Conservation (phyloP, 2,797 vertebrate genomes). For the Mus minutoides region DNA sequence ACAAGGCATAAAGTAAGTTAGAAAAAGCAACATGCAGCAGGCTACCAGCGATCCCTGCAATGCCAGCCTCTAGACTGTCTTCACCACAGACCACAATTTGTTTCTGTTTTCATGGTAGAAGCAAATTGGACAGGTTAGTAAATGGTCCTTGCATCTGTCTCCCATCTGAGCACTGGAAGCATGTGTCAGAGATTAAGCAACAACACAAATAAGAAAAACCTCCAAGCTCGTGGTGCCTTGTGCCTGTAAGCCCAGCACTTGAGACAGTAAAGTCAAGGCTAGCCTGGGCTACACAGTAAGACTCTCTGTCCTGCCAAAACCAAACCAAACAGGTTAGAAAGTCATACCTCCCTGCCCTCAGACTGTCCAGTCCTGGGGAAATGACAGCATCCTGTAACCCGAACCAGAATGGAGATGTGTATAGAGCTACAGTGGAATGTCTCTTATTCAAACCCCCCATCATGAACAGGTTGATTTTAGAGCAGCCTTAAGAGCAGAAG, state of each 20-base stretch:
- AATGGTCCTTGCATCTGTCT: neutral
- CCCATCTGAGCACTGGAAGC: neutral
- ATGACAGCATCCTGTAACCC: neutral
- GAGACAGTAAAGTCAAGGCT: neutral
- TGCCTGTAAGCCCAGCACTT: neutral
- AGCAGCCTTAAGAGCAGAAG: too few species aligned
- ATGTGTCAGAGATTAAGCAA: neutral
- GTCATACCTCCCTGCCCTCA: neutral
- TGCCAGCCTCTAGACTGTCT: neutral
- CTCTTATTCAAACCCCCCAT: neutral
- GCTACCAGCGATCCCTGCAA: neutral
- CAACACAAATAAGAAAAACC: neutral
- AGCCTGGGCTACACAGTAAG: neutral
- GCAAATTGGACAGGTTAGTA: neutral
- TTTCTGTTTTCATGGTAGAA: neutral
- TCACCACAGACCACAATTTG: neutral
- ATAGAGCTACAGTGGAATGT: too few species aligned
- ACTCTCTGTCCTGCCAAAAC: neutral
- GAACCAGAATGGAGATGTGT: rapidly evolving
- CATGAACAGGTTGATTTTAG: neutral
- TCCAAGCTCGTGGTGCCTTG: rapidly evolving
- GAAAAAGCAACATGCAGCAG: neutral
- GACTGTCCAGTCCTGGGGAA: neutral
- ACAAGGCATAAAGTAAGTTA: neutral
- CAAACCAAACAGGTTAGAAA: neutral